A percentile compares a stretch with the other conserved stretches of the same genome.
These are phyloP conservation scores for Ciconia nigra DNA, from an alignment of 2,797 vertebrate species.

Conservation along the genomic window DNA sequence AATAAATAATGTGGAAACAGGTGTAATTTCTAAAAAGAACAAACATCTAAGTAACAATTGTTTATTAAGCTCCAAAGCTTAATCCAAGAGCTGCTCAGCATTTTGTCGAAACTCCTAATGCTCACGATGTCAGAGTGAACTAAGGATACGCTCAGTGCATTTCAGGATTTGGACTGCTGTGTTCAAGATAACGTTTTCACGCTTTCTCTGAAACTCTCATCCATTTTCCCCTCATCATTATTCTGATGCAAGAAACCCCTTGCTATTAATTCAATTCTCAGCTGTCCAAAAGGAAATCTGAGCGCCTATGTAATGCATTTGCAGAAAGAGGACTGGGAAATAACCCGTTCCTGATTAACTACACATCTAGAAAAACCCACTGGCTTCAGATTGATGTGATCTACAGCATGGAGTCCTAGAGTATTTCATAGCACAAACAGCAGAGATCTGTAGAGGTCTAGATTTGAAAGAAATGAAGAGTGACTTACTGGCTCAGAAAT, in stretches of 20 bases:
- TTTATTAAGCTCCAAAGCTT: not conserved
- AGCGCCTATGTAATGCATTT: not conserved
- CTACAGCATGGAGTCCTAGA: not conserved
- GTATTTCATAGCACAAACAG: slow-evolving; percentile 8
- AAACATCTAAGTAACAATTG: not conserved
- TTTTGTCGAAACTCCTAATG: not conserved
- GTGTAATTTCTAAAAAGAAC: not conserved
- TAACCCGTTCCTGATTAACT: not conserved
- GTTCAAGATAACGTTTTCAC: not conserved
- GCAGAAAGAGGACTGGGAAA: slow-evolving; percentile 1
- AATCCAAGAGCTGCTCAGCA: not conserved
- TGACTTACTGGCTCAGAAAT: not conserved
- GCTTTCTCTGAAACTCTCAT: not conserved
- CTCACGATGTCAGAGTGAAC: accelerated
- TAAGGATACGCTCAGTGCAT: not conserved
- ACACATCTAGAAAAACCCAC: not conserved
- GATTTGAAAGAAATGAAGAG: not conserved
- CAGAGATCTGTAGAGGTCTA: not conserved
- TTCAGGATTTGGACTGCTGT: not conserved
- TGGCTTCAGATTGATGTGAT: not conserved
- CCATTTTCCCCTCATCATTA: not conserved
- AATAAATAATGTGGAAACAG: not conserved
- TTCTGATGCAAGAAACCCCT: not conserved
- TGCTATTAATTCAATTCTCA: not conserved
- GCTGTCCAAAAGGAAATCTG: not conserved